A percentile compares a stretch with the other conserved stretches of the same genome.
These are phyloP conservation scores for Tipula unca DNA, from an alignment of 2,888 invertebrate species.

Conservation along the genomic window DNA sequence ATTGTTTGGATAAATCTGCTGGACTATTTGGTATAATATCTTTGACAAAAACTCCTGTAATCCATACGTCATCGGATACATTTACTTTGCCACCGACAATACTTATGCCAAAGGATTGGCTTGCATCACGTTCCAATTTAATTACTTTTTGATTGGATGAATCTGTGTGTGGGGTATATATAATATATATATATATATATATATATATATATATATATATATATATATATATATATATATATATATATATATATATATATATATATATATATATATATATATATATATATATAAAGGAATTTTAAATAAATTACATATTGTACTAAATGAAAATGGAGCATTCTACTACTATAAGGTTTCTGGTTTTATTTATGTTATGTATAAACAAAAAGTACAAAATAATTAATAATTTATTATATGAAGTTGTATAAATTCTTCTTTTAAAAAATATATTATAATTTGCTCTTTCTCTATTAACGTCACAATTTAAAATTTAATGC, in stretches of 20 bases:
- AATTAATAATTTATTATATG: neutral
- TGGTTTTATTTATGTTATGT: neutral
- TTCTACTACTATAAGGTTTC: neutral
- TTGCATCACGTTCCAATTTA: slow-evolving; percentile 15
- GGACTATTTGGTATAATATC: slow-evolving; percentile 91
- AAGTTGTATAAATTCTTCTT: neutral
- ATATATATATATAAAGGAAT: too few relatives aligned
- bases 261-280: too few relatives aligned
- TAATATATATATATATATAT: too few relatives aligned
- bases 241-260: too few relatives aligned
- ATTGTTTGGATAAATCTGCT: slow-evolving; percentile 78
- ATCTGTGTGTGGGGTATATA: neutral
- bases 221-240: too few relatives aligned
- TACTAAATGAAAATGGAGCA: neutral
- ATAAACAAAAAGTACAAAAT: neutral
- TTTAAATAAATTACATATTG: neutral
- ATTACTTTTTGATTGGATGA: slow-evolving; percentile 14
- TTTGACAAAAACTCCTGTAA: slow-evolving; percentile 91
- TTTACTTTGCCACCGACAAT: slow-evolving; percentile 20
- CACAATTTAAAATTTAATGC: neutral
- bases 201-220: too few relatives aligned
- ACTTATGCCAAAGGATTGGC: slow-evolving; percentile 19
- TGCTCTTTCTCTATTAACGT: neutral
- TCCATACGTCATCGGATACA: neutral
- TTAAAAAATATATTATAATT: neutral